These are phyloP conservation scores for Bos indicus DNA, from an alignment of 2,113 vertebrate species.

Conservation along the genomic window DNA sequence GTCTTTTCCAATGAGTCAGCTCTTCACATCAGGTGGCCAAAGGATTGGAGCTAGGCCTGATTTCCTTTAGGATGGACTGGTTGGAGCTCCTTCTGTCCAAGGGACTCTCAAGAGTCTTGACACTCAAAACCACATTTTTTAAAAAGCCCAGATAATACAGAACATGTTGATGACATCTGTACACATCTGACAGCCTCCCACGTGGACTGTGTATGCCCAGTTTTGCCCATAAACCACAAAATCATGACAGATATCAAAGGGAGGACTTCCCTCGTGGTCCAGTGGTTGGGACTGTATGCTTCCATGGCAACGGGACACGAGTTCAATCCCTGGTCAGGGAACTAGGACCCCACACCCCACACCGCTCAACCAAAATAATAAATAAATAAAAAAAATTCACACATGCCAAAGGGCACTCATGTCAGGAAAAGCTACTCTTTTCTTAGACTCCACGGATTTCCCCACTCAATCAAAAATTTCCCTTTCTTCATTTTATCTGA, in stretches of 20 bases:
- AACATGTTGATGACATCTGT: rapidly evolving
- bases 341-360: rapidly evolving
- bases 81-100: background rate
- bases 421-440: background rate
- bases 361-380: background rate
- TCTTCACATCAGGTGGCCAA: rapidly evolving
- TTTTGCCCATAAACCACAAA: background rate
- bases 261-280: background rate
- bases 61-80: background rate
- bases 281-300: background rate
- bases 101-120: background rate
- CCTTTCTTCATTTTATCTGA: background rate
- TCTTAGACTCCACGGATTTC: rapidly evolving
- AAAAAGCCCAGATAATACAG: background rate
- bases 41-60: background rate
- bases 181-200: rapidly evolving
- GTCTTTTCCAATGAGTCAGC: background rate
- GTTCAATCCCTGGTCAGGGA: background rate
- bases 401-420: background rate
- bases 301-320: background rate
- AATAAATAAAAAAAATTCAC: background rate
- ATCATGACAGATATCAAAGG: rapidly evolving
- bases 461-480: background rate
- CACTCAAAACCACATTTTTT: background rate
- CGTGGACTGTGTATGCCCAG: background rate